Evolutionary conservation across 2,797 vertebrate species (phyloP), one percentile per base, ranked within the genome.

Genomic region (Kryptolebias ocellatus): DNA sequence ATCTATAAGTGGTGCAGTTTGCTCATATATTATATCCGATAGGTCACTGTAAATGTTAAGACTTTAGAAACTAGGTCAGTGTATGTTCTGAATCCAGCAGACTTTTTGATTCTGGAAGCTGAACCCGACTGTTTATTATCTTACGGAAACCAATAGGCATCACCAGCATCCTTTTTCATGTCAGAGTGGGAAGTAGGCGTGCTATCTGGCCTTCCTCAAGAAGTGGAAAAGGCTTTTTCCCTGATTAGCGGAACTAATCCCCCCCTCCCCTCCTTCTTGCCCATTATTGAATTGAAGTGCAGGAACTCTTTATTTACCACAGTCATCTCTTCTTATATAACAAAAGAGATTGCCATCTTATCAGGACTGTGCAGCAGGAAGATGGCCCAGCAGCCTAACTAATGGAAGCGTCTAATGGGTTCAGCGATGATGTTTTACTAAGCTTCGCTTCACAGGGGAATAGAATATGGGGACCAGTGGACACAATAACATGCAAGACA

Each of bases 271-370:
- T 34, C 11, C 11, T 42, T 83, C 31, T 2, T 46, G 53, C 81
- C 67, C 75, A 39, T 85, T 83, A 82, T 66, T 76, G 63, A 74
- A 76, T 74, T 31, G 46, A 74, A 83, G 77, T 79, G 80, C 80
- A 83, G 86, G 81, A 86, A 86, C 78, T 87, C 88, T 70, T 83
- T 89, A 83, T 88, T 90, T 85, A 80, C 79, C 50, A 2, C 54
- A 67, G 78, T 74, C 68, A 72, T 85, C 79, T 89, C 81, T 83
- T 84, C 65, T 75, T 67, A 82, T 78, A 61, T 50, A 76, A 81
- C 65, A 50, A 44, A 68, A 70, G 65, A 78, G 83, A 90, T 87
- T 60, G 12, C 2, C 68, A 87, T 90, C 89, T 91, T 90, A 90
- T 92, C 89, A 69, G 83, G 52, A 24, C 57, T 4, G 4, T 70